Conservation (phyloP, 1,140 invertebrate genomes). For the Chironomus striatipennis region DNA sequence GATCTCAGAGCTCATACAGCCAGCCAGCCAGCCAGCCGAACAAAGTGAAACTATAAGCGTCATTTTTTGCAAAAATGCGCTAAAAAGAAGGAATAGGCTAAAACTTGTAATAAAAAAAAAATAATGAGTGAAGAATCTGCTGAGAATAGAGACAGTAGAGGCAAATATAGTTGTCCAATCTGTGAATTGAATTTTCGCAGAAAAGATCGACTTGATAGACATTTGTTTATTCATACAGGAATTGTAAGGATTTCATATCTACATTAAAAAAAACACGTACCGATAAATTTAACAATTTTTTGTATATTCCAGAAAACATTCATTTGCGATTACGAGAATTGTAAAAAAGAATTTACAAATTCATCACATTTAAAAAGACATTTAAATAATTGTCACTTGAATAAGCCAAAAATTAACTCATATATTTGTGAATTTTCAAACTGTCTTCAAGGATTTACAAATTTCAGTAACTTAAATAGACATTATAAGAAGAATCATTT, state of each 20-base stretch:
- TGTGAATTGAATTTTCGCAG: not conserved
- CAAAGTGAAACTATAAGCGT: too few species aligned
- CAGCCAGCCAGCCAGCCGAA: too few species aligned
- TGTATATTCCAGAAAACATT: conserved; percentile 33
- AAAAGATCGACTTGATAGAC: not conserved
- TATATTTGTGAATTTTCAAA: conserved; percentile 31
- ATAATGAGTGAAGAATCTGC: too few species aligned
- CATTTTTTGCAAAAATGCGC: too few species aligned
- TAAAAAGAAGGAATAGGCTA: too few species aligned
- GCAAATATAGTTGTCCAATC: not conserved
- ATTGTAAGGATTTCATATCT: not conserved
- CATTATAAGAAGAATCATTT: conserved; percentile 36
- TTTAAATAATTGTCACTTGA: conserved; percentile 34
- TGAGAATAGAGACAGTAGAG: too few species aligned
- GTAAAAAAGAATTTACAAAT: conserved; percentile 35
- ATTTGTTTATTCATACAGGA: not conserved
- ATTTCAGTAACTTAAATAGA: conserved; percentile 32
- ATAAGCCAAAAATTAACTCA: conserved; percentile 23
- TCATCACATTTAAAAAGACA: conserved; percentile 35
- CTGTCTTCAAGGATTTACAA: conserved; percentile 35
- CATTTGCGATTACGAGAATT: conserved; percentile 33
- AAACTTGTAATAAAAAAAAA: too few species aligned
- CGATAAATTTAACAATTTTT: too few species aligned
- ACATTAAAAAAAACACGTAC: not conserved
- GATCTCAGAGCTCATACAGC: too few species aligned